Evolutionary conservation across 2,888 invertebrate genomes (phyloP).

Genomic region (Muschampia plurimacula): DNA sequence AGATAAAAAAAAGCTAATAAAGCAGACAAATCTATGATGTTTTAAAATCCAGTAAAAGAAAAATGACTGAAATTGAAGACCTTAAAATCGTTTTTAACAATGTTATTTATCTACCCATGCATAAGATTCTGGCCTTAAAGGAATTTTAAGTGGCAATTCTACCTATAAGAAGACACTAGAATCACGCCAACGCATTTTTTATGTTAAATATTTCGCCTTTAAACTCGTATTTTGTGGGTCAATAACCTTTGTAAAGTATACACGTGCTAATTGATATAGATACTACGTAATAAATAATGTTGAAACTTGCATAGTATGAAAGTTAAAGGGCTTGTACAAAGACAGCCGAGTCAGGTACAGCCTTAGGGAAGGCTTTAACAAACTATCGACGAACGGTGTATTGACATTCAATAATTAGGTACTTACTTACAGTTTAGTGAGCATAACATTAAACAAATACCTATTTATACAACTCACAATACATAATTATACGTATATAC

Average conservation of each 20-base stretch:
- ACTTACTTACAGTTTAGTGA: background rate
- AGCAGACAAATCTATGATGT: background rate
- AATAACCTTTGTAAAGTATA: conserved; percentile 31
- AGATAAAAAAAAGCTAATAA: background rate
- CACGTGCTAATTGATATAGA: conserved; percentile 38
- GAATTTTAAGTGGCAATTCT: conserved; percentile 19
- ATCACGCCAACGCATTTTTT: conserved; percentile 37
- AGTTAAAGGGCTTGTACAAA: conserved; percentile 18
- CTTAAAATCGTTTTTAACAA: background rate
- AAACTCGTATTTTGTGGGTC: conserved; percentile 38
- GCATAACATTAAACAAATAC: background rate
- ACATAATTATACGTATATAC: no score
- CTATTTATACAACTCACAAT: no score
- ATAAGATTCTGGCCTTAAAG: conserved; percentile 11
- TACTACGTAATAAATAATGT: conserved; percentile 31
- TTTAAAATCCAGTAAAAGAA: background rate
- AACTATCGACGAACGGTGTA: background rate
- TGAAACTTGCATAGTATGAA: conserved; percentile 9
- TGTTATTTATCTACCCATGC: conserved; percentile 8
- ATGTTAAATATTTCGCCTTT: conserved; percentile 39
- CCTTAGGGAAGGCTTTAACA: conserved; percentile 1
- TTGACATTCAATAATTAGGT: background rate
- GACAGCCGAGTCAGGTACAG: conserved; percentile 1
- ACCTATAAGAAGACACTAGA: conserved; percentile 28
- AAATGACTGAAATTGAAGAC: background rate